These are phyloP conservation scores for Homarus gammarus DNA, from an alignment of 2,888 invertebrate genomes.

Conservation along the genomic window DNA sequence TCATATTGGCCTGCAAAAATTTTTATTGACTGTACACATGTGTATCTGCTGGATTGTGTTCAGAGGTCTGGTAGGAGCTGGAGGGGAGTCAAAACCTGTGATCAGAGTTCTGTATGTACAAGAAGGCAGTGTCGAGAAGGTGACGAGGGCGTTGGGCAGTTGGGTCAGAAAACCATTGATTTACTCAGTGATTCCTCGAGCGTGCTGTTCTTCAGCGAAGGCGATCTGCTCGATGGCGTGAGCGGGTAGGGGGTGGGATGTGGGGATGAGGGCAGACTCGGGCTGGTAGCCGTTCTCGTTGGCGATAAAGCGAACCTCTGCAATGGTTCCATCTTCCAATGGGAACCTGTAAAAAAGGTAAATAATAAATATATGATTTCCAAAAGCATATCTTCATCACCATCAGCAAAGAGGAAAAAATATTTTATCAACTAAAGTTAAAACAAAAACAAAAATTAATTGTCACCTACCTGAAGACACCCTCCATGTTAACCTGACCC, in stretches of 20 bases:
- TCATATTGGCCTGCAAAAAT: neutral
- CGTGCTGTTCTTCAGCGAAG: conserved; percentile 52
- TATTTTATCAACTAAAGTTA: too few relatives aligned
- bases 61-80: neutral
- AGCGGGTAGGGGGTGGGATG: conserved; percentile 42
- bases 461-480: conserved; percentile 40
- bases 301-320: conserved; percentile 46
- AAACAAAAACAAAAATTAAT: too few relatives aligned
- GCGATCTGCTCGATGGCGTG: conserved; percentile 60
- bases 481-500: conserved; percentile 39
- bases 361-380: too few relatives aligned
- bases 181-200: conserved; percentile 41
- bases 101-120: neutral
- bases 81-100: neutral
- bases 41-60: neutral
- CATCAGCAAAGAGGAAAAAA: too few relatives aligned
- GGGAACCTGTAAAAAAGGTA: conserved; percentile 33
- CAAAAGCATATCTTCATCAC: too few relatives aligned
- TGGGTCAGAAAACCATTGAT: neutral
- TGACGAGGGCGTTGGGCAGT: neutral
- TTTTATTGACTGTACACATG: neutral
- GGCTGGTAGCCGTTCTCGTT: conserved; percentile 19
- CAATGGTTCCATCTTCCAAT: conserved; percentile 52
- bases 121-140: neutral
- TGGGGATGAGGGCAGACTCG: conserved; percentile 31